Conservation (phyloP, 2,113 vertebrate species). For the Ranitomeya imitator region DNA sequence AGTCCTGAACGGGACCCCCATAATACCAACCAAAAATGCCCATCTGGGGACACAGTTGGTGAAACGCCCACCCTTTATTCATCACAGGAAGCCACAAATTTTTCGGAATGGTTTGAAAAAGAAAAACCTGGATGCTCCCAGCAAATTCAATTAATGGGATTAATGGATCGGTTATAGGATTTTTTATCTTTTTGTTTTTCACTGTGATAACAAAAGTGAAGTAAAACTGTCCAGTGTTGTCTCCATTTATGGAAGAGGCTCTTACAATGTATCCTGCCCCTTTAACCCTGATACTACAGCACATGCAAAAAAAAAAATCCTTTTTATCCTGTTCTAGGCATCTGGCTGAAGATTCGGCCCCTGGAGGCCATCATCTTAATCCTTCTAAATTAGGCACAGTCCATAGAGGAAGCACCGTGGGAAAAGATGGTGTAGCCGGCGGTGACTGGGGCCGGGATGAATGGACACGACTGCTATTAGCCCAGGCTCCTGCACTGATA, state of each 20-base stretch:
- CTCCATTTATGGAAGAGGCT: conserved; percentile 77
- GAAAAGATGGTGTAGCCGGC: conserved; percentile 35
- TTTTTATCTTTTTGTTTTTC: too few relatives aligned
- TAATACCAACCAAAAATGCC: too few relatives aligned
- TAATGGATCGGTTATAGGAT: too few relatives aligned
- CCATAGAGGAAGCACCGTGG: conserved; percentile 58
- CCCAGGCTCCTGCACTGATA: conserved; percentile 22
- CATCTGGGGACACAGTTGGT: too few relatives aligned
- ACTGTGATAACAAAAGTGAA: neutral
- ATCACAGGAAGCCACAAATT: too few relatives aligned
- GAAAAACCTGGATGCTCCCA: too few relatives aligned
- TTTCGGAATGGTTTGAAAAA: too few relatives aligned
- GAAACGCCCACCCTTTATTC: too few relatives aligned
- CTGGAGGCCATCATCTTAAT: conserved; percentile 60
- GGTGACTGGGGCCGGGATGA: conserved; percentile 20
- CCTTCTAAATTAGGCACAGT: conserved; percentile 76
- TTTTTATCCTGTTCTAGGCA: conserved; percentile 60
- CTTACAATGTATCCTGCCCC: conserved; percentile 13
- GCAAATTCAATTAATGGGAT: too few relatives aligned
- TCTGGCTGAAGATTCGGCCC: conserved; percentile 65
- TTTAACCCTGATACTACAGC: conserved; percentile 44
- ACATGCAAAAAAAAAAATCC: neutral
- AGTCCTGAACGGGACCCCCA: too few relatives aligned
- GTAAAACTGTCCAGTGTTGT: conserved; percentile 66
- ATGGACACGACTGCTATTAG: neutral